Percentiles rank a stretch among this genome's conserved stretches.
phyloP scores from a whole-genome alignment of 2,113 vertebrate genomes.

The Caranx melampygus region DNA sequence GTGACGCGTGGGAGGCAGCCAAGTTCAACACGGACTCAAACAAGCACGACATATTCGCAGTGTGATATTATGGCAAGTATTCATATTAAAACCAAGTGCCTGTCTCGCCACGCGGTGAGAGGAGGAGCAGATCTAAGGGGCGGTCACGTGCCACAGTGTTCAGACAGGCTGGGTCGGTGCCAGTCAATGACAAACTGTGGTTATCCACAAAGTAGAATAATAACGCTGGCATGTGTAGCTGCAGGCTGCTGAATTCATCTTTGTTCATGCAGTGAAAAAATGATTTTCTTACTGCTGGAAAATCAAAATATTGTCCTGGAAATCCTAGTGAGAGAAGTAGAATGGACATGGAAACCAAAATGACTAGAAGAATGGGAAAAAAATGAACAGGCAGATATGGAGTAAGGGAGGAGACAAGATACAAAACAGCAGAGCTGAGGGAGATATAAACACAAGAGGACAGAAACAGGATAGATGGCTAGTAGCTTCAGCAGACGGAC shows the following conservation, averaged over 20 bases:
- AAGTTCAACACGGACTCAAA: slow-evolving; percentile 39
- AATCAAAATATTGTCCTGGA: background rate
- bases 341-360: slow-evolving; percentile 5
- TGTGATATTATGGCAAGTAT: background rate
- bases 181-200: background rate
- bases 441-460: background rate
- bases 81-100: background rate
- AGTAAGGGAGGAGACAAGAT: background rate
- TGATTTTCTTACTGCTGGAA: background rate
- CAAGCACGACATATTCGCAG: slow-evolving; percentile 32
- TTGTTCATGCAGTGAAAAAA: slow-evolving; percentile 19
- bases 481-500: background rate
- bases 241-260: background rate
- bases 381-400: background rate
- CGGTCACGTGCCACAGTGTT: background rate
- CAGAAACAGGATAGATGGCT: background rate
- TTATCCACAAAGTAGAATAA: background rate
- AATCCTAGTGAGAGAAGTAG: background rate
- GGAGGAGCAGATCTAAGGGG: background rate
- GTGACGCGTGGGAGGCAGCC: background rate
- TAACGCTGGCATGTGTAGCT: background rate
- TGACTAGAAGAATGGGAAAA: background rate
- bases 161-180: background rate
- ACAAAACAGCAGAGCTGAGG: background rate
- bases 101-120: background rate